A percentile compares a stretch with the other conserved stretches of the same genome.
Evolutionary conservation across 2,888 invertebrate genomes (phyloP).

Genomic region (Ophion slaviceki): DNA sequence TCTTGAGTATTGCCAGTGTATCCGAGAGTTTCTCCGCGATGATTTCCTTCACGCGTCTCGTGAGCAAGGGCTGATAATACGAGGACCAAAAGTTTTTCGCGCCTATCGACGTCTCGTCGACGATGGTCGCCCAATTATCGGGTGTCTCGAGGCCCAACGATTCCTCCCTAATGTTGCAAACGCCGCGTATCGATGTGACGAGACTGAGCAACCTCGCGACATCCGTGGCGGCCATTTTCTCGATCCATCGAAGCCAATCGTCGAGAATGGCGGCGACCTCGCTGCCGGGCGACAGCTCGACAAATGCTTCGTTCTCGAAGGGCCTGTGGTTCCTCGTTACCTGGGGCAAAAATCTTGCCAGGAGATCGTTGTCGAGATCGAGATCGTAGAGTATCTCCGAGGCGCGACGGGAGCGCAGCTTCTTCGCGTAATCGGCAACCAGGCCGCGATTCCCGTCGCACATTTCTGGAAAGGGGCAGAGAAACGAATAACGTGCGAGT

Average conservation of each 20-base stretch:
- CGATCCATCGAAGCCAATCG: constrained; percentile 74
- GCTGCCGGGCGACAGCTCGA: constrained; percentile 56
- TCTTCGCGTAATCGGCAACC: constrained; percentile 75
- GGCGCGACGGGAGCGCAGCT: constrained; percentile 83
- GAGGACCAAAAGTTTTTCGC: constrained; percentile 88
- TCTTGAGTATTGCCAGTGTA: constrained; percentile 73
- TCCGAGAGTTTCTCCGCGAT: constrained; percentile 76
- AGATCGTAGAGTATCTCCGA: constrained; percentile 86
- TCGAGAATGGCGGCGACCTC: constrained; percentile 62
- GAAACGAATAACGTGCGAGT: neutral
- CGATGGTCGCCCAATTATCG: constrained; percentile 87
- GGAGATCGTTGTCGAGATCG: constrained; percentile 85
- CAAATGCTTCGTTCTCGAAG: constrained; percentile 73
- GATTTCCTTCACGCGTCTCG: constrained; percentile 87
- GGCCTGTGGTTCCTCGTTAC: constrained; percentile 81
- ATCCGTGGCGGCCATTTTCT: constrained; percentile 85
- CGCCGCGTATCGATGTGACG: constrained; percentile 88
- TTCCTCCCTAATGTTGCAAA: constrained; percentile 90
- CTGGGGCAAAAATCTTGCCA: constrained; percentile 86
- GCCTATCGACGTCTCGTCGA: constrained; percentile 86
- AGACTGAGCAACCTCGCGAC: constrained; percentile 87
- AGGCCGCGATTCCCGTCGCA: constrained; percentile 74
- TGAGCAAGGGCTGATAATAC: constrained; percentile 90
- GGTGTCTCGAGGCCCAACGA: constrained; percentile 87
- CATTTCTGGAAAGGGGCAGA: constrained; percentile 67